Evolutionary conservation across 2,113 vertebrate species (phyloP).

Genomic region (Artemisiospiza belli): DNA sequence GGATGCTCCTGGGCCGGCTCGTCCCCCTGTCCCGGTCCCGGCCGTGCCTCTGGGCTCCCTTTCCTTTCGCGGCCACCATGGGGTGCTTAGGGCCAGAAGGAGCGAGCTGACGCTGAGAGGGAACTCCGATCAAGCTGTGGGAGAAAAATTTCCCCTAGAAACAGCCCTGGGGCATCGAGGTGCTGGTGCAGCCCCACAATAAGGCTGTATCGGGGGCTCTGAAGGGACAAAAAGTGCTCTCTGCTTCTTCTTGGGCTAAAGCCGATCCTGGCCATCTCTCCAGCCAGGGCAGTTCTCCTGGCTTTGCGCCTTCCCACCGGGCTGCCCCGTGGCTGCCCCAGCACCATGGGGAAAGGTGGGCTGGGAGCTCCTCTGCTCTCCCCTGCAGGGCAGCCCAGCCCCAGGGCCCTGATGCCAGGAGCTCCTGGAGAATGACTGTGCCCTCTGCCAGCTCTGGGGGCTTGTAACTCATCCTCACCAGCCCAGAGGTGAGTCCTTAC

Average conservation of each 20-base stretch:
- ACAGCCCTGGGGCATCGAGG: background rate
- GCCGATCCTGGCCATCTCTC: rapidly evolving
- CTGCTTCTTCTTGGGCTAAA: background rate
- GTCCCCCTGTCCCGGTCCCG: background rate
- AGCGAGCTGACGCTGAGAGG: background rate
- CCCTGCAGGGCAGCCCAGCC: background rate
- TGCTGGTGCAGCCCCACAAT: background rate
- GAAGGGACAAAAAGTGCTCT: background rate
- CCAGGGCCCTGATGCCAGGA: background rate
- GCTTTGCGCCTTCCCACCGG: rapidly evolving
- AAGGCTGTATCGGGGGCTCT: background rate
- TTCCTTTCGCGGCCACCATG: background rate
- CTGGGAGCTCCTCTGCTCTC: background rate
- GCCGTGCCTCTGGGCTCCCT: background rate
- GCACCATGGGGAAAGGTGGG: background rate
- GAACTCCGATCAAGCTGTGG: background rate
- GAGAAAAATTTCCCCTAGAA: background rate
- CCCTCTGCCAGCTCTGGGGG: background rate
- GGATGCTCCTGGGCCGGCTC: background rate
- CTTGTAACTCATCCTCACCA: background rate
- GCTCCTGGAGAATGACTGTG: background rate
- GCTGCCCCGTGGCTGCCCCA: background rate
- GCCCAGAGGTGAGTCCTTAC: background rate
- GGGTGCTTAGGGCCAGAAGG: background rate
- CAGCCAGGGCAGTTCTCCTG: too few relatives aligned